Conservation (phyloP, 2,113 vertebrate species). For the Pungitius pungitius region DNA sequence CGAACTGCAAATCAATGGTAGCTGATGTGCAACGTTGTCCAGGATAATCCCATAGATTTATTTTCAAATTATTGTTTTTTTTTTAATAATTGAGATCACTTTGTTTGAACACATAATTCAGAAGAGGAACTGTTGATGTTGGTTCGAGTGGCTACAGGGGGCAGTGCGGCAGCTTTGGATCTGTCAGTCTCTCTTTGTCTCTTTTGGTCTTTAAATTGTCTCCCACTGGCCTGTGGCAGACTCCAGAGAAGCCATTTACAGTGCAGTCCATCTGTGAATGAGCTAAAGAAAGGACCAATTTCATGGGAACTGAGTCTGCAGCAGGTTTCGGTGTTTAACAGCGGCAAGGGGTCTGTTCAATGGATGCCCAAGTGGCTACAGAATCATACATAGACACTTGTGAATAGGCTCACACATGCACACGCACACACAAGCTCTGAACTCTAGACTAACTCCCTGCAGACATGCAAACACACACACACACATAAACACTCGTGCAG, state of each 20-base stretch:
- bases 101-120: neutral
- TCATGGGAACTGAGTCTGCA: constrained; percentile 77
- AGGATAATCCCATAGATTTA: neutral
- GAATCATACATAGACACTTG: constrained; percentile 9
- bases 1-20: neutral
- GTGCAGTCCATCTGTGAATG: constrained; percentile 42
- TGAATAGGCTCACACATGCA: constrained; percentile 9
- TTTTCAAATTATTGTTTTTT: neutral
- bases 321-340: constrained; percentile 43
- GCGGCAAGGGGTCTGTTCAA: constrained; percentile 38
- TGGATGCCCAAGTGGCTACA: constrained; percentile 21
- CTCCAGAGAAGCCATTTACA: constrained; percentile 61
- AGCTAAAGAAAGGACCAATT: constrained; percentile 57
- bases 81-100: neutral
- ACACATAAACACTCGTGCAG: constrained; percentile 8
- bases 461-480: constrained; percentile 8
- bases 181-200: constrained; percentile 62
- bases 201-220: constrained; percentile 47
- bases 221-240: constrained; percentile 55
- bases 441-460: constrained; percentile 10
- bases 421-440: constrained; percentile 14
- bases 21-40: neutral
- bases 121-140: constrained; percentile 7
- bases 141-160: constrained; percentile 11
- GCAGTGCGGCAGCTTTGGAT: constrained; percentile 31